Evolutionary conservation across 1,140 invertebrate genomes (phyloP), one percentile per base, ranked within the genome.

Genomic region (Pogonus chalceus): DNA sequence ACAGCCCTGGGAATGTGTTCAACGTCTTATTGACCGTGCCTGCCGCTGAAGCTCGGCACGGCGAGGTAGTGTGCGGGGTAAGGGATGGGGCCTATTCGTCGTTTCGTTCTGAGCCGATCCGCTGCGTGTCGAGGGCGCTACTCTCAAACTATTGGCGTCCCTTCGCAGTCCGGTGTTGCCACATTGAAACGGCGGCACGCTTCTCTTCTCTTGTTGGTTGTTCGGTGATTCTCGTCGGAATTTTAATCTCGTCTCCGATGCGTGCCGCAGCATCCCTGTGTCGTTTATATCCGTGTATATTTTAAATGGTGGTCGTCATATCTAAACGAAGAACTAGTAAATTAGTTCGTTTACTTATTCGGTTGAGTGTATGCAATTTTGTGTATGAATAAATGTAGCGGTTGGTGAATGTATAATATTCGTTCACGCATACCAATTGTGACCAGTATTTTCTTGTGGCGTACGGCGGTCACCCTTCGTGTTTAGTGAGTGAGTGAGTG

Each of bases 91-190:
- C 35, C 14, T 23, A 14, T 23, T 39, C 50, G 51, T 52, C 47
- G 24, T 21, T 53, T 47, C 49, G 22, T 53, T 58, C 48, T 49
- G 37, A 20, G 43, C 49, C 23, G 55, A 53, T 61, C 66, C 65
- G 62, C 67, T 65, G 61, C 65, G 59, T 68, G 62, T 24, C 63
- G 68, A 65, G 63, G 59, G 63, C 68, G 66, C 62, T 62, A 35
- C 18, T 43, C 31, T 18, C 49, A 54, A n/a, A 53, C 60, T 62
- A 66, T 66, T 66, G 67, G 66, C 65, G 64, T 64, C 62, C 61
- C 58, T 56, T 58, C 57, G 51, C 53, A 60, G 23, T 46, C 53
- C 68, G 58, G 55, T 60, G 68, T 70, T 70, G 68, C 68, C 68
- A 69, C 62, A 69, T 67, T 65, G 62, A 54, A 52, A 20, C 49